Conservation (phyloP, 2,888 invertebrate species). For the Boloria euphrosyne region DNA sequence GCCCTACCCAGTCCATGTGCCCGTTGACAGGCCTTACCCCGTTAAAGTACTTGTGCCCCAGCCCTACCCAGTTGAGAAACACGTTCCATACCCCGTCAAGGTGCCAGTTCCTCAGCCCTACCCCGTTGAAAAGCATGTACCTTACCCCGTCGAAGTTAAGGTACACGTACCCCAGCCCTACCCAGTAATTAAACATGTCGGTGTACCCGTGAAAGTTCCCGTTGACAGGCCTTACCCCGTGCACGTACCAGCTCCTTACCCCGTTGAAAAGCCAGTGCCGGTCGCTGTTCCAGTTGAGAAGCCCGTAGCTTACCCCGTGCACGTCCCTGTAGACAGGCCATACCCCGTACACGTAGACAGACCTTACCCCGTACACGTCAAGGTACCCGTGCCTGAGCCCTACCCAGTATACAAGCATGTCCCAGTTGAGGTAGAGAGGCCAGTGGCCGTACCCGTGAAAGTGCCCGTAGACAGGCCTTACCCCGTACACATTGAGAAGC, state of each 20-base stretch:
- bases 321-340: conserved; percentile 84
- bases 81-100: conserved; percentile 88
- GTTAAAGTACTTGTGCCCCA: conserved; percentile 90
- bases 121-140: conserved; percentile 89
- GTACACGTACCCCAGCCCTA: conserved; percentile 89
- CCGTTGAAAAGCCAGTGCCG: conserved; percentile 84
- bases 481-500: conserved; percentile 81
- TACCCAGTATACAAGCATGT: conserved; percentile 86
- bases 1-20: conserved; percentile 86
- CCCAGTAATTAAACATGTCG: conserved; percentile 85
- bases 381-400: conserved; percentile 81
- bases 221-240: conserved; percentile 87
- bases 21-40: conserved; percentile 89
- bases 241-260: conserved; percentile 84
- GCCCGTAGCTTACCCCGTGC: conserved; percentile 84
- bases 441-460: conserved; percentile 84
- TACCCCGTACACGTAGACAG: conserved; percentile 81
- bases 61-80: conserved; percentile 91
- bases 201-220: conserved; percentile 85
- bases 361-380: conserved; percentile 78
- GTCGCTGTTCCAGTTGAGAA: conserved; percentile 85
- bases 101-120: conserved; percentile 89
- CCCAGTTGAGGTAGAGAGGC: conserved; percentile 83
- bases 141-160: conserved; percentile 87
- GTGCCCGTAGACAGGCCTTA: conserved; percentile 86